Percentiles rank a stretch among this genome's conserved stretches.
Conservation (phyloP, 1,140 invertebrate species). For the Semibalanus balanoides region DNA sequence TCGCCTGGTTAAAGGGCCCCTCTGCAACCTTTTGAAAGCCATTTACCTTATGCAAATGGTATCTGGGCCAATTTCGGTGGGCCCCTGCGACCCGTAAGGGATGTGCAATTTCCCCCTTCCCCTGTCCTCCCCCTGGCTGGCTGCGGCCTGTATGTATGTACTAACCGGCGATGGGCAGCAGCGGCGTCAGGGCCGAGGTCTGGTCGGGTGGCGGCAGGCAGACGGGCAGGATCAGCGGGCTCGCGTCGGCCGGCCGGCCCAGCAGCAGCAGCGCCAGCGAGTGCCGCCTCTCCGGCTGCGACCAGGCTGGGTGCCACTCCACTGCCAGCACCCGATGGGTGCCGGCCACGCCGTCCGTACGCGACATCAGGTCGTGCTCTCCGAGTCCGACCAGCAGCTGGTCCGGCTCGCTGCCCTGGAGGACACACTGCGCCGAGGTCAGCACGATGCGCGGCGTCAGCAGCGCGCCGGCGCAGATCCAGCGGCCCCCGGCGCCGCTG, state of each 20-base stretch:
- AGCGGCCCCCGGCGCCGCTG: neutral
- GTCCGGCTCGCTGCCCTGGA: too few relatives aligned
- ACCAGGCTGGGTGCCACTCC: neutral
- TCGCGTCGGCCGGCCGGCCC: neutral
- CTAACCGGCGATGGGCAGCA: neutral
- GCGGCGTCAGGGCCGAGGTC: too few relatives aligned
- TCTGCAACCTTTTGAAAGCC: too few relatives aligned
- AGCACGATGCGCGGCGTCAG: neutral
- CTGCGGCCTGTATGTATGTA: too few relatives aligned
- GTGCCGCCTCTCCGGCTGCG: neutral
- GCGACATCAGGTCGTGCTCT: neutral
- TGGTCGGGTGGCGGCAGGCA: neutral
- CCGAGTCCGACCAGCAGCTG: neutral
- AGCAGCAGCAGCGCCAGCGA: neutral
- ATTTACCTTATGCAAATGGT: too few relatives aligned
- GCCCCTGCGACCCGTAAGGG: too few relatives aligned
- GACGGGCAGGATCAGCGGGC: neutral
- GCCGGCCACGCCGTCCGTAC: neutral
- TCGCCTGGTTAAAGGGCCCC: too few relatives aligned
- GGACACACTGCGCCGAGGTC: neutral
- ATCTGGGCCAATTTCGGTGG: too few relatives aligned
- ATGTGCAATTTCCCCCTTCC: too few relatives aligned
- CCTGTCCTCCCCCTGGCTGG: too few relatives aligned
- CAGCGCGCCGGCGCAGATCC: neutral
- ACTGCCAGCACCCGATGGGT: neutral